These are phyloP conservation scores for Pangasius krempfi DNA, from an alignment of 2,797 vertebrate genomes.

Conservation along the genomic window DNA sequence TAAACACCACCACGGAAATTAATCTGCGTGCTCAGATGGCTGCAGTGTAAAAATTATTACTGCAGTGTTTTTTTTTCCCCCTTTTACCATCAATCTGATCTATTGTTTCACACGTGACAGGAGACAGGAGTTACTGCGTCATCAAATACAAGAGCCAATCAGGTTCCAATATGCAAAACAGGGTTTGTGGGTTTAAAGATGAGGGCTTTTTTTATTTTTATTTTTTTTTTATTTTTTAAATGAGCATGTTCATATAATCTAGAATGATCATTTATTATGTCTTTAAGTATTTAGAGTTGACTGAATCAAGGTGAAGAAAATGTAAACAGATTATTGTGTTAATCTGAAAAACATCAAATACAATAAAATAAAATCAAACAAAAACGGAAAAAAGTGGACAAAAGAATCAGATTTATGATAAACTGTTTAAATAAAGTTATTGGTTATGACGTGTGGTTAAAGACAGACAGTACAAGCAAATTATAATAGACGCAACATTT, in stretches of 20 bases:
- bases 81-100: neutral
- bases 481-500: neutral
- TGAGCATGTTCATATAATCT: neutral
- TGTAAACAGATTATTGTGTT: neutral
- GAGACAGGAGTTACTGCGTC: neutral
- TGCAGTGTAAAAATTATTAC: neutral
- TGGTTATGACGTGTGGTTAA: neutral
- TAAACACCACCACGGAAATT: neutral
- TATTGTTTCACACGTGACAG: neutral
- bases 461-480: neutral
- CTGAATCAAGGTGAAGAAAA: neutral
- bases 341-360: neutral
- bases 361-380: neutral
- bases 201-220: neutral
- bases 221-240: neutral
- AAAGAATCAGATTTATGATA: neutral
- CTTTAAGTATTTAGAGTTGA: neutral
- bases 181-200: neutral
- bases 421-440: neutral
- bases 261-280: neutral
- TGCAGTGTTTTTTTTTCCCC: neutral
- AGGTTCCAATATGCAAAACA: neutral
- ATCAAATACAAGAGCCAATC: neutral
- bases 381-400: neutral
- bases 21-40: neutral